A percentile compares a stretch with the other conserved stretches of the same genome.
phyloP scores from a whole-genome alignment of 2,797 vertebrate genomes.

The Sebastes itinus region DNA sequence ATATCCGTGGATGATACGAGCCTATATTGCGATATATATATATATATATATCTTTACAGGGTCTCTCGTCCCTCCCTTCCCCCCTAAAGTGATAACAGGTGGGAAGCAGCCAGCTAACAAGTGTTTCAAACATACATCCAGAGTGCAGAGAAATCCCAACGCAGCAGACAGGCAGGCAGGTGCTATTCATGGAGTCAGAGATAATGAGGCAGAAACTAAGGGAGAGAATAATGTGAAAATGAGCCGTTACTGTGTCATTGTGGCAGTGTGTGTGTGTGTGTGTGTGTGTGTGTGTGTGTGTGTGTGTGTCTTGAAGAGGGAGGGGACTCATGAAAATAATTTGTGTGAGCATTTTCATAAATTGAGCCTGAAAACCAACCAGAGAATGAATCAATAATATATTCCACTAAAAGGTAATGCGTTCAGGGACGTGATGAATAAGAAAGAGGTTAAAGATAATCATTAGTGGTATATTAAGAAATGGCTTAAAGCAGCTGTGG shows the following conservation, averaged over 20 bases:
- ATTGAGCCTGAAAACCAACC: slow-evolving; percentile 10
- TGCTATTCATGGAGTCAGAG: slow-evolving; percentile 70
- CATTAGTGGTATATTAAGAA: not conserved
- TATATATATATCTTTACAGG: slow-evolving; percentile 12
- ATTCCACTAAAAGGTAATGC: not conserved
- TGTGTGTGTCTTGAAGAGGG: not conserved
- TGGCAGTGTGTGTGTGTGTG: not conserved
- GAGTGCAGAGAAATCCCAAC: slow-evolving; percentile 56
- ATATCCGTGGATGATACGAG: not conserved
- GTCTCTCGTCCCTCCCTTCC: slow-evolving; percentile 8
- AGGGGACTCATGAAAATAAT: not conserved
- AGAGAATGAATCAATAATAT: slow-evolving; percentile 6
- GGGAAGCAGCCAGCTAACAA: slow-evolving; percentile 60
- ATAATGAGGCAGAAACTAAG: slow-evolving; percentile 67
- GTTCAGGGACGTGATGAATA: not conserved
- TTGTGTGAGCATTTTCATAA: slow-evolving; percentile 6
- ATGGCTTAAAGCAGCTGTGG: not conserved
- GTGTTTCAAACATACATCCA: slow-evolving; percentile 62
- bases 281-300: no score
- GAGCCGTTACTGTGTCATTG: slow-evolving; percentile 34
- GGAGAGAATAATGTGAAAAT: slow-evolving; percentile 42
- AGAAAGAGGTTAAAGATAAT: slow-evolving; percentile 3
- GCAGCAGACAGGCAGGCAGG: slow-evolving; percentile 52
- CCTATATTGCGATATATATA: not conserved
- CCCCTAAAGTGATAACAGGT: slow-evolving; percentile 55